Evolutionary conservation across 2,797 vertebrate species (phyloP), one percentile per base, ranked within the genome.

Genomic region (Chloroceryle amazona): DNA sequence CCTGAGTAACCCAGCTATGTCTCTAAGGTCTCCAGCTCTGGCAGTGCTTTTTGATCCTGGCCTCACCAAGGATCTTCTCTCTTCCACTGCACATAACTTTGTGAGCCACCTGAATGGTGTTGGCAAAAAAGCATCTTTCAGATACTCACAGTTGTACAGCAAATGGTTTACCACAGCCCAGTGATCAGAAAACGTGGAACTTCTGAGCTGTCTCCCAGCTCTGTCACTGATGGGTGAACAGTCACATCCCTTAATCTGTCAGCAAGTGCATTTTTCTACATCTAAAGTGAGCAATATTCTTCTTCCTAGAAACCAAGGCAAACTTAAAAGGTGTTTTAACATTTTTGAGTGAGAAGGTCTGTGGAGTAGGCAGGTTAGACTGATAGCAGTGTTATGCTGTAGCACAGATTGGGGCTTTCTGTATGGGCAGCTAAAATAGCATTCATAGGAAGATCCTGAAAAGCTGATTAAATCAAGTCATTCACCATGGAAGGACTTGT

Each of bases 141-240:
- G 47, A 5, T 4, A 15, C 29, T 3, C 0, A 0, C 2, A 20
- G 8, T 0, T 15, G 26, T 26, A 46, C 25, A 18, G 66, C 29
- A 21, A 15, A 20, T 3, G 12, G 35, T 0, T 4, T 4, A 5
- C 7, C 52, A 54, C 52, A 54, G 52, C 28, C 52, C 28, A 18
- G 52, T 18, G 28, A 54, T 18, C 42, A 52, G 65, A 55, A 51
- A 51, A 13, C 35, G 28, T 3, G 16, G 41, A 44, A 31, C 37
- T 70, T 29, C 1, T 5, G 79, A n/a, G 41, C 0, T 31, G 16
- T 5, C 8, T 20, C 26, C 23, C 72, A 19, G 16, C 44, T 70
- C 67, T 74, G 35, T 6, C 0, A 0, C 58, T 42, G 46, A 11
- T 1, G 2, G 13, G 37, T 28, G 26, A 41, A 29, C 19, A 10